Evolutionary conservation across 2,113 vertebrate genomes (phyloP).

Genomic region (Struthidea cinerea): DNA sequence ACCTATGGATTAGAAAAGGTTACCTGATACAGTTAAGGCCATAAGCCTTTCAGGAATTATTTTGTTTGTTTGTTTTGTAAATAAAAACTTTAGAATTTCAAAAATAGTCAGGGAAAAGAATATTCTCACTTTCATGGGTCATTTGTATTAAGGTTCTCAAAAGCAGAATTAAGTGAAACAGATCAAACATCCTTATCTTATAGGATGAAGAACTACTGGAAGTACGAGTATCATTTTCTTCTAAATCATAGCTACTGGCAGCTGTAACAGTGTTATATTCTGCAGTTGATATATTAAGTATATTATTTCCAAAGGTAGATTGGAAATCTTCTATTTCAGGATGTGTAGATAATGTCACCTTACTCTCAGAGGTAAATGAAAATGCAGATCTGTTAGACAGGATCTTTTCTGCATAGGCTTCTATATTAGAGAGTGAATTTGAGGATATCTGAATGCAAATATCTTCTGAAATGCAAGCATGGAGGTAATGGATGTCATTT

Average conservation of each 20-base stretch:
- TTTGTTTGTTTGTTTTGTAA: not conserved
- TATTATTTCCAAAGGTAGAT: not conserved
- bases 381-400: slow-evolving; percentile 17
- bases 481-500: not conserved
- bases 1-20: not conserved
- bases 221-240: slow-evolving; percentile 6
- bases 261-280: not conserved
- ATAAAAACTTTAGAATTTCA: not conserved
- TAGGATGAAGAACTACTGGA: not conserved
- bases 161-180: not conserved
- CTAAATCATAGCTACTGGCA: not conserved
- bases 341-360: not conserved
- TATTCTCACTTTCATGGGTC: not conserved
- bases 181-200: not conserved
- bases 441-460: slow-evolving; percentile 58
- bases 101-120: not conserved
- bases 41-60: not conserved
- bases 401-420: slow-evolving; percentile 5
- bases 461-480: slow-evolving; percentile 45
- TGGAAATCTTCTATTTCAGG: slow-evolving; percentile 11
- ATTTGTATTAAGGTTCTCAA: not conserved
- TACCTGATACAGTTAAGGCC: slow-evolving; percentile 11
- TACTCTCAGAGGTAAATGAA: slow-evolving; percentile 11
- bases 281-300: not conserved
- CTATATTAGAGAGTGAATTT: slow-evolving; percentile 20